Conservation (phyloP, 2,888 invertebrate species). For the Lapara coniferarum region DNA sequence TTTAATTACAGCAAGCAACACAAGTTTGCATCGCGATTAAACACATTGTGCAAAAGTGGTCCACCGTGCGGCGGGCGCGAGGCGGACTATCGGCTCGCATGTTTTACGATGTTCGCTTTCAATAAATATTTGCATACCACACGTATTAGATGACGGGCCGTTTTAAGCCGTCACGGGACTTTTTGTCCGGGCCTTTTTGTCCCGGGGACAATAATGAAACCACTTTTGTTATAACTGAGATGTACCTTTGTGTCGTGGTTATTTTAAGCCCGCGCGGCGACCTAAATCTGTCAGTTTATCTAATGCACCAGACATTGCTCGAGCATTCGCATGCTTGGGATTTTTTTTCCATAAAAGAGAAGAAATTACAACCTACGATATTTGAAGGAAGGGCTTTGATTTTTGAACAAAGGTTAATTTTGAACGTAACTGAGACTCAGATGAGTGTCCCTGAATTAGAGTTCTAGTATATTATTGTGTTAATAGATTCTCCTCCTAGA, state of each 20-base stretch:
- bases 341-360: no score
- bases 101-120: conserved; percentile 22
- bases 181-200: conserved; percentile 8
- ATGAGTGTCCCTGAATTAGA: no score
- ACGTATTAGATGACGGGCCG: conserved; percentile 21
- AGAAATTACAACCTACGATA: no score
- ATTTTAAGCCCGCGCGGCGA: not conserved
- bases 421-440: no score
- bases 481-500: no score
- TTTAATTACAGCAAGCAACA: conserved; percentile 18
- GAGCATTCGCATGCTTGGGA: no score
- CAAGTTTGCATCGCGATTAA: conserved; percentile 20
- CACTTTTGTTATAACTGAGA: conserved; percentile 21
- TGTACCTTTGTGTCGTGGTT: conserved; percentile 3
- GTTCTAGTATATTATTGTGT: no score
- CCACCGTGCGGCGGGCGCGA: not conserved
- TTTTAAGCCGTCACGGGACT: conserved; percentile 17
- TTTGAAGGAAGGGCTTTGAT: no score
- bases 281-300: not conserved
- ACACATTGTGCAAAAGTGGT: conserved; percentile 24
- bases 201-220: conserved; percentile 5
- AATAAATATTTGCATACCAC: conserved; percentile 26
- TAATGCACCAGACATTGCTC: no score
- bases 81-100: conserved; percentile 1
- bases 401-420: no score